These are phyloP conservation scores for Ptychodera flava DNA, from an alignment of 35 echinoderm and acorn worm species.

Conservation along the genomic window DNA sequence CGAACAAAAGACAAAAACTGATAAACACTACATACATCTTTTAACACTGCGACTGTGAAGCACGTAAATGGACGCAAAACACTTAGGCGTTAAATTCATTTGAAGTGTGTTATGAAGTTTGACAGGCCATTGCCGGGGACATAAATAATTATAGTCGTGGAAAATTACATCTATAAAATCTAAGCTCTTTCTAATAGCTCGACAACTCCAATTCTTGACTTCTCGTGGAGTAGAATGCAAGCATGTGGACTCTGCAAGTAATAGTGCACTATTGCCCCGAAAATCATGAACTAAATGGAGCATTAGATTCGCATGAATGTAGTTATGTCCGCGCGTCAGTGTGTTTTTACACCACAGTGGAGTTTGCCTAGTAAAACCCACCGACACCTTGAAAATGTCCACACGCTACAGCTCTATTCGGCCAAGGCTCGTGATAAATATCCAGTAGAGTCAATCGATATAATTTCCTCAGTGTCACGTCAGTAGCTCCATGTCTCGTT, in stretches of 20 bases:
- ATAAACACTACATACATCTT: neutral
- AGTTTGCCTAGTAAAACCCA: neutral
- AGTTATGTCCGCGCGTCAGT: neutral
- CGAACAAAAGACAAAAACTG: neutral
- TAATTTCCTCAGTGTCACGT: neutral
- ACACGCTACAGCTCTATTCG: neutral
- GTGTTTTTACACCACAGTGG: neutral
- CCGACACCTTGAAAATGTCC: neutral
- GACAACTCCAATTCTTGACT: neutral
- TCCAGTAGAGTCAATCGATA: neutral
- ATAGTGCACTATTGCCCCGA: neutral
- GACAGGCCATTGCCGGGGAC: neutral
- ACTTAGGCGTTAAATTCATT: neutral
- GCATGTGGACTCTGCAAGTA: neutral
- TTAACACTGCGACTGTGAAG: neutral
- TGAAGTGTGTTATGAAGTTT: neutral
- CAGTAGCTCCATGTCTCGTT: neutral
- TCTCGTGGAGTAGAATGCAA: neutral
- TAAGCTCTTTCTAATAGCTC: neutral
- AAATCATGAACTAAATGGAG: neutral
- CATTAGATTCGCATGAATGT: neutral
- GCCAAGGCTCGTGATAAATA: neutral
- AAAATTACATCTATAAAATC: neutral
- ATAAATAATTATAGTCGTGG: neutral
- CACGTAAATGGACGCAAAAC: neutral